Evolutionary conservation across 2,888 invertebrate genomes (phyloP).

Genomic region (Lampropteryx suffumata): DNA sequence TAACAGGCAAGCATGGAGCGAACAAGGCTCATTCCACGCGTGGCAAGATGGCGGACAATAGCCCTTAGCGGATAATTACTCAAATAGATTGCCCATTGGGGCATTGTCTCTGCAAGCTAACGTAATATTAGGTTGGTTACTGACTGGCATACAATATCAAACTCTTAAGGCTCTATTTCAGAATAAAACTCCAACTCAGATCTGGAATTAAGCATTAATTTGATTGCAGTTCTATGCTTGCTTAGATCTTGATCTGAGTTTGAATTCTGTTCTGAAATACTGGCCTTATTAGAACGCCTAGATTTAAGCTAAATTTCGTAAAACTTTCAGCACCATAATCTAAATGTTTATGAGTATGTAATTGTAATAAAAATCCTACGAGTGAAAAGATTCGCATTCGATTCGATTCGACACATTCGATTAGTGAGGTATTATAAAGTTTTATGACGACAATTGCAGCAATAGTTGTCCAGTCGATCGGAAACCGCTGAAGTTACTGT

Average conservation of each 20-base stretch:
- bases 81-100: conserved; percentile 82
- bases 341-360: too few species aligned
- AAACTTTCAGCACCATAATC: too few species aligned
- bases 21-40: conserved; percentile 78
- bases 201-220: too few species aligned
- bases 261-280: too few species aligned
- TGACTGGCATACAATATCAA: conserved; percentile 52
- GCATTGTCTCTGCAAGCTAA: conserved; percentile 73
- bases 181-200: too few species aligned
- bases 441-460: conserved; percentile 26
- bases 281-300: conserved; percentile 12
- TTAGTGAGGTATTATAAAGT: conserved; percentile 31
- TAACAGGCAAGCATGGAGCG: conserved; percentile 64
- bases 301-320: too few species aligned
- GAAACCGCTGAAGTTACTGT: conserved; percentile 28
- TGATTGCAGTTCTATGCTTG: too few species aligned
- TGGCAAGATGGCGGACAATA: conserved; percentile 81
- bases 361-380: too few species aligned
- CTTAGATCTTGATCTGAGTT: too few species aligned
- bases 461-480: conserved; percentile 11
- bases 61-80: conserved; percentile 82
- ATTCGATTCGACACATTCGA: conserved; percentile 16
- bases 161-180: too few species aligned
- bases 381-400: not conserved
- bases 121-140: conserved; percentile 66